Evolutionary conservation across 2,888 invertebrate species (phyloP).

Genomic region (Escarpia spicata): DNA sequence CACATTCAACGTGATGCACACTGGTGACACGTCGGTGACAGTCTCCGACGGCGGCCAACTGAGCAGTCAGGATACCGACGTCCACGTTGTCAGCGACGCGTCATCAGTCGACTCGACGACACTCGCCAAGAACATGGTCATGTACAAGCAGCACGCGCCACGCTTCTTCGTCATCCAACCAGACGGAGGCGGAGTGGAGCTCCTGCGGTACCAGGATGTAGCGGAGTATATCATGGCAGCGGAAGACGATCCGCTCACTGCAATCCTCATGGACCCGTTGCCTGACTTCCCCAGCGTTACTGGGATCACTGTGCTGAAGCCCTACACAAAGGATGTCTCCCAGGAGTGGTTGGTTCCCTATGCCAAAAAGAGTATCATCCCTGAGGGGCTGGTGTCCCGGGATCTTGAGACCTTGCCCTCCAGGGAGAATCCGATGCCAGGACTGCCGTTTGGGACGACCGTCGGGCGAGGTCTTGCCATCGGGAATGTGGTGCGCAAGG

Average conservation of each 20-base stretch:
- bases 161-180: conserved; percentile 61
- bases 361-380: conserved; percentile 60
- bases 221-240: conserved; percentile 58
- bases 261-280: conserved; percentile 60
- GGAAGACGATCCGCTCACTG: conserved; percentile 60
- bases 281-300: conserved; percentile 61
- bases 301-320: conserved; percentile 61
- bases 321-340: conserved; percentile 53
- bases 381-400: conserved; percentile 56
- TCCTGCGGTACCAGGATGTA: conserved; percentile 61
- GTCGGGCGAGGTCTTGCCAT: conserved; percentile 60
- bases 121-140: conserved; percentile 42
- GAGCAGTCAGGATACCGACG: conserved; percentile 36
- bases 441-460: conserved; percentile 60
- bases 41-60: conserved; percentile 41
- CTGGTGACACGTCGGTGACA: conserved; percentile 55
- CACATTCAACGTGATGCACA: conserved; percentile 58
- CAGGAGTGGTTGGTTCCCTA: conserved; percentile 62
- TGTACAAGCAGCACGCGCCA: conserved; percentile 60
- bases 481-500: conserved; percentile 38
- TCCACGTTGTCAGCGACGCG: background rate
- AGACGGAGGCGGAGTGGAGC: conserved; percentile 62
- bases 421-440: conserved; percentile 43
- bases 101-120: background rate
- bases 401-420: conserved; percentile 61